A percentile compares a stretch with the other conserved stretches of the same genome.
phyloP scores from a whole-genome alignment of 1,140 invertebrate genomes.

The Drosophila serrata region DNA sequence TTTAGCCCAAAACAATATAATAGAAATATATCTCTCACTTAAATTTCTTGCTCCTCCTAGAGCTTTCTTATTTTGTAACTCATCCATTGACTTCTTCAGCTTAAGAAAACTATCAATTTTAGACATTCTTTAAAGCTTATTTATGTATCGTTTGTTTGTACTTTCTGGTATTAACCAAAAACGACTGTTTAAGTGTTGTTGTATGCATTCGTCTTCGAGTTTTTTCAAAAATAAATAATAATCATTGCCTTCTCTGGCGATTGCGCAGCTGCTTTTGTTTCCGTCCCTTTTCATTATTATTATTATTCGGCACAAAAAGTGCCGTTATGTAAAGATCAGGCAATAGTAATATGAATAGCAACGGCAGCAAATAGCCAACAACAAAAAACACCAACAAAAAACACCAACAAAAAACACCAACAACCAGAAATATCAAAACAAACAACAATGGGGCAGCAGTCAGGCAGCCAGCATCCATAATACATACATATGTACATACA shows the following conservation, averaged over 20 bases:
- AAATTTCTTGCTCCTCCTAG: accelerated
- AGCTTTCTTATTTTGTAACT: not conserved
- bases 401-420: not conserved
- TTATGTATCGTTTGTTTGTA: too few relatives aligned
- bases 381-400: not conserved
- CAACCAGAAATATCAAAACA: slow-evolving; percentile 30
- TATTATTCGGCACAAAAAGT: slow-evolving; percentile 10
- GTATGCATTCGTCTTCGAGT: slow-evolving; percentile 3
- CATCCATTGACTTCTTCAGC: not conserved
- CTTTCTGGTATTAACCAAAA: not conserved
- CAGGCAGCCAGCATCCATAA: slow-evolving; percentile 20
- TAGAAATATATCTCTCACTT: not conserved
- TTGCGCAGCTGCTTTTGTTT: slow-evolving; percentile 40
- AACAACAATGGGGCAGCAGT: slow-evolving; percentile 24
- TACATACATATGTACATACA: not conserved
- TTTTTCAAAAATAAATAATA: slow-evolving; percentile 16
- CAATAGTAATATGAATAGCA: slow-evolving; percentile 11
- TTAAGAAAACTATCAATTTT: not conserved
- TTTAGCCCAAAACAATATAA: not conserved
- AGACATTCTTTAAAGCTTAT: not conserved
- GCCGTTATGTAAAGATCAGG: slow-evolving; percentile 44
- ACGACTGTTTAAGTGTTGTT: slow-evolving; percentile 1
- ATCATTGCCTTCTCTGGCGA: slow-evolving; percentile 31
- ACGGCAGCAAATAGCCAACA: slow-evolving; percentile 1
- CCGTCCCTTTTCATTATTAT: slow-evolving; percentile 8